Conservation (phyloP, 2,888 invertebrate species). For the Geotrupes spiniger region DNA sequence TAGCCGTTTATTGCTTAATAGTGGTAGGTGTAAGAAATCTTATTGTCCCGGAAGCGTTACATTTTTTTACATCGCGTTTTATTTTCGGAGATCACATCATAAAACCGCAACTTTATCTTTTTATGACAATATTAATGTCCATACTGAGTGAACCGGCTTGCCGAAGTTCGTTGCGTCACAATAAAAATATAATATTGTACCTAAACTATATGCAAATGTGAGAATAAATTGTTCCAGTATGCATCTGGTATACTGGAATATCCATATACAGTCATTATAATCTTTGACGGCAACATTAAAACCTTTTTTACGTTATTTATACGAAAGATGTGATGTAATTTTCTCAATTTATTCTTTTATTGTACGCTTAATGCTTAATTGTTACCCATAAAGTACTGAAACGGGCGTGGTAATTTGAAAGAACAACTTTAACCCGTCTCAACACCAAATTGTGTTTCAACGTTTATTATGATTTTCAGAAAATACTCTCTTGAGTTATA, state of each 20-base stretch:
- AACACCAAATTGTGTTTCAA: conserved; percentile 1
- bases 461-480: not conserved
- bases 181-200: too few relatives aligned
- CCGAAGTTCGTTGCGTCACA: too few relatives aligned
- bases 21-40: too few relatives aligned
- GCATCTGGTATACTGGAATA: conserved; percentile 13
- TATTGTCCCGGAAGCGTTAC: too few relatives aligned
- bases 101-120: too few relatives aligned
- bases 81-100: too few relatives aligned
- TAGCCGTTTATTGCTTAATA: too few relatives aligned
- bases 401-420: conserved; percentile 14
- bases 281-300: conserved; percentile 21
- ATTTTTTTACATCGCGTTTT: too few relatives aligned
- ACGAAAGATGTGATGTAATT: conserved; percentile 29
- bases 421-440: conserved; percentile 4
- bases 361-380: conserved; percentile 31
- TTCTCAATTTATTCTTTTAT: conserved; percentile 32
- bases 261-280: conserved; percentile 26
- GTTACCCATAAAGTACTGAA: conserved; percentile 29
- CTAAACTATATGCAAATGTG: too few relatives aligned
- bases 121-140: too few relatives aligned
- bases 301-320: conserved; percentile 28
- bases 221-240: not conserved
- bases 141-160: too few relatives aligned
- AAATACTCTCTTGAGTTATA: too few relatives aligned